Evolutionary conservation across 2,888 invertebrate genomes (phyloP).

Genomic region (Euspilapteryx auroguttella): DNA sequence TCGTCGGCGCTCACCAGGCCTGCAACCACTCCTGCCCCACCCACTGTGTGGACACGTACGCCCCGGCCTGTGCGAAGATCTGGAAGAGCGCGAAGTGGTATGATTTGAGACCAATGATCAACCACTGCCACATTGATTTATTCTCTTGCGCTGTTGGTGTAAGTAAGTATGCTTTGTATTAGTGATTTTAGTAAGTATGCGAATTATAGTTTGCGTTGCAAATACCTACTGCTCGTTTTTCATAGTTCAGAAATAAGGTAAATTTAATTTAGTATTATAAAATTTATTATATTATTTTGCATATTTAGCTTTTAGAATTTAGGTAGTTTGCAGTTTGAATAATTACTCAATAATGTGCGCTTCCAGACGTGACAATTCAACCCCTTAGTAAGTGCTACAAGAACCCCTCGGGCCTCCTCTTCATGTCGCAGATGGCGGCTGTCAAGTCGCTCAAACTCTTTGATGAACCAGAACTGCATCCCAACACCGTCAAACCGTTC

Average conservation of each 20-base stretch:
- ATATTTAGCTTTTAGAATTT: too few species aligned
- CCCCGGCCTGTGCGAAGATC: slow-evolving; percentile 28
- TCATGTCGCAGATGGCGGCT: slow-evolving; percentile 28
- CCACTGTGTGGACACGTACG: slow-evolving; percentile 31
- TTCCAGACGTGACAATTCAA: slow-evolving; percentile 33
- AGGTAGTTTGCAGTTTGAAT: too few species aligned
- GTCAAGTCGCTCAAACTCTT: slow-evolving; percentile 24
- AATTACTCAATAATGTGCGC: too few species aligned
- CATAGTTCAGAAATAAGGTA: too few species aligned
- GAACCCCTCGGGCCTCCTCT: slow-evolving; percentile 19
- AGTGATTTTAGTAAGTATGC: too few species aligned
- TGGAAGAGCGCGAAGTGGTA: too few species aligned
- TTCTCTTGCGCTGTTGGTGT: slow-evolving; percentile 31
- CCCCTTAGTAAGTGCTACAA: slow-evolving; percentile 23
- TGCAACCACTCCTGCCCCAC: slow-evolving; percentile 46
- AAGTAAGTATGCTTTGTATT: slow-evolving; percentile 22
- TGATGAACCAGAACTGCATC: too few species aligned
- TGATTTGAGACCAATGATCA: slow-evolving; percentile 24
- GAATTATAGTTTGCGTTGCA: too few species aligned
- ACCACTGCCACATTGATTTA: slow-evolving; percentile 46
- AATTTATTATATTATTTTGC: too few species aligned
- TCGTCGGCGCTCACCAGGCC: slow-evolving; percentile 31
- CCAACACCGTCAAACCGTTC: too few species aligned
- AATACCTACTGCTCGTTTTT: too few species aligned
- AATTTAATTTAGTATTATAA: too few species aligned